Evolutionary conservation across 1,140 invertebrate genomes (phyloP), one percentile per base, ranked within the genome.

Genomic region (Drosophila melanica): DNA sequence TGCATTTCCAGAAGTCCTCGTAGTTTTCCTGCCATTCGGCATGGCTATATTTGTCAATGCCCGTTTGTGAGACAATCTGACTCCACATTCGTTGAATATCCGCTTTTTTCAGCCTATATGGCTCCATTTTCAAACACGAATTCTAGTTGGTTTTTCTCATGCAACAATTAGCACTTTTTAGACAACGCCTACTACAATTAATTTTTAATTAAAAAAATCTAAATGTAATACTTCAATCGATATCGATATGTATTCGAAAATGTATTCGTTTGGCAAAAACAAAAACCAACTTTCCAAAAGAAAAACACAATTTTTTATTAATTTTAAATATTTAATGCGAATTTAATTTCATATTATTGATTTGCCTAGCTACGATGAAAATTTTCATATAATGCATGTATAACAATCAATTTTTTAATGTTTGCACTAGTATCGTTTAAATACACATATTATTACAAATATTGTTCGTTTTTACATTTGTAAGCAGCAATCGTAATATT

Each of bases 361-460:
- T 75, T 82, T 64, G 62, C 82, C 82, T 87, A 87, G 76, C 82
- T 87, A 87, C 82, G 72, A 79, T 86, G 75, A 82, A 89, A 87
- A 87, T 75, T 58, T 77, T 87, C 58, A 68, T 81, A 75, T 80
- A 86, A 65, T 75, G 45, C 37, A 65, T 54, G 67, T 76, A 72
- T 76, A 76, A 75, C 72, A 72, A 77, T 77, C 44, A 65, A 87
- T 86, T 67, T 54, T 51, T 67, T 44, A 45, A 45, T 66, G 39
- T 11, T 44, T 57, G 57, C 60, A 41, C 45, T 71, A 35, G 10
- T 73, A 63, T 64, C 27, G 48, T 67, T 14, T 41, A 73, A 65
- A 62, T 67, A 77, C 64, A 65, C 81, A 84, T 85, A 73, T 73
- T 75, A 77, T 67, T 70, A 75, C 65, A 77, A 74, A 80, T 48